Evolutionary conservation across 2,888 invertebrate species (phyloP).

Genomic region (Polymixis lichenea): DNA sequence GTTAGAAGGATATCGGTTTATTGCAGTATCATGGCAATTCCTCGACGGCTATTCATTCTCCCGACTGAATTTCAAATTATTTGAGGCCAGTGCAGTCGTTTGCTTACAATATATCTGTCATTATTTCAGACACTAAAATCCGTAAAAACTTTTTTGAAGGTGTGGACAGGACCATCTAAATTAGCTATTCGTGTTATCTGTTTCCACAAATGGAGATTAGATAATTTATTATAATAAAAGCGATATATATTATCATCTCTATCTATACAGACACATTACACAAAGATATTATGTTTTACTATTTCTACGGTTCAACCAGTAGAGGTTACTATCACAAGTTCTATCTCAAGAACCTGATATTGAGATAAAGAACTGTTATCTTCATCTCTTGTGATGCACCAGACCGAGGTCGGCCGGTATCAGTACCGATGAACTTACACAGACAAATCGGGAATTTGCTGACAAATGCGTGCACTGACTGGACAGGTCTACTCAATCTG

Average conservation of each 20-base stretch:
- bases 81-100: background rate
- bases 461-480: too few species aligned
- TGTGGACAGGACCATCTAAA: slow-evolving; percentile 10
- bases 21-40: background rate
- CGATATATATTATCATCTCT: slow-evolving; percentile 13
- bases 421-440: slow-evolving; percentile 28
- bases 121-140: too few species aligned
- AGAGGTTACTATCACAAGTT: slow-evolving; percentile 9
- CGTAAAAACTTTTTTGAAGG: background rate
- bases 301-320: background rate
- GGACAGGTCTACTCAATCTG: too few species aligned
- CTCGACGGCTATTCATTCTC: background rate
- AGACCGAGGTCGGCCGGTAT: slow-evolving; percentile 25
- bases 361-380: slow-evolving; percentile 26
- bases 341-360: background rate
- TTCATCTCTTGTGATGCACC: slow-evolving; percentile 22
- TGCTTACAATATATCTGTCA: too few species aligned
- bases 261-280: background rate
- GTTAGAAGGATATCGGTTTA: background rate
- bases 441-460: slow-evolving; percentile 7
- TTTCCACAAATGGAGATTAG: slow-evolving; percentile 16
- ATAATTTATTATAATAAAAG: slow-evolving; percentile 19
- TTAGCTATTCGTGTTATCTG: slow-evolving; percentile 11
- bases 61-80: background rate
- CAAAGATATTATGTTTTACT: slow-evolving; percentile 4